Evolutionary conservation across 1,140 invertebrate genomes (phyloP), one percentile per base, ranked within the genome.

Genomic region (Acromyrmex heyeri): DNA sequence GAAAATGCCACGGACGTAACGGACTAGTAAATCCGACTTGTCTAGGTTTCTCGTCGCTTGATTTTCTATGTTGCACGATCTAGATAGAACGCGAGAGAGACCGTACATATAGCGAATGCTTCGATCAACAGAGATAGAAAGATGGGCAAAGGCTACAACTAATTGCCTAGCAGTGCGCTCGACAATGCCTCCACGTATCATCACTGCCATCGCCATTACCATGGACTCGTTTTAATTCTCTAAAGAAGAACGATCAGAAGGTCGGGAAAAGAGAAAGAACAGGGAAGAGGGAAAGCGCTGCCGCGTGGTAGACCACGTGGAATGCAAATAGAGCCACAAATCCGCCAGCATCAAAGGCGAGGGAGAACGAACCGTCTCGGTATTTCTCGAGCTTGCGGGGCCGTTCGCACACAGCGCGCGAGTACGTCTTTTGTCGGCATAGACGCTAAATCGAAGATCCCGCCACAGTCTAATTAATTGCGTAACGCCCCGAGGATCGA

Each of bases 311-410:
- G 93, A 93, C 73, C 89, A 91, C 83, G 88, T 77, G 92, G 93
- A 93, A 94, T 93, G 92, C 91, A 93, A 94, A 93, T 93, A 93
- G 92, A 93, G 87, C 50, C 91, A 88, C 91, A 93, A 93, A 93
- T 93, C 91, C 77, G 85, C 59, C 73, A 59, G 89, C 91, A 90
- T 92, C 91, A 91, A 91, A 92, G 91, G 87, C 86, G 83, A 85
- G 82, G 69, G 86, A 69, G 87, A 88, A 88, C 87, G 87, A 75
- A 67, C 86, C 87, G 91, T 88, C 91, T 89, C 91, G 92, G 91
- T 86, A 92, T 93, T 92, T 92, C 85, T 82, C 59, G 53, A 57
- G 76, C 83, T 81, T 67, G 67, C 67, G 38, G 38, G 14, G 55
- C 53, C 67, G 67, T 53, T 77, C 82, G 44, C 69, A 27, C 55